Evolutionary conservation across 1,140 invertebrate species (phyloP).

Genomic region (Brachionus plicatilis): DNA sequence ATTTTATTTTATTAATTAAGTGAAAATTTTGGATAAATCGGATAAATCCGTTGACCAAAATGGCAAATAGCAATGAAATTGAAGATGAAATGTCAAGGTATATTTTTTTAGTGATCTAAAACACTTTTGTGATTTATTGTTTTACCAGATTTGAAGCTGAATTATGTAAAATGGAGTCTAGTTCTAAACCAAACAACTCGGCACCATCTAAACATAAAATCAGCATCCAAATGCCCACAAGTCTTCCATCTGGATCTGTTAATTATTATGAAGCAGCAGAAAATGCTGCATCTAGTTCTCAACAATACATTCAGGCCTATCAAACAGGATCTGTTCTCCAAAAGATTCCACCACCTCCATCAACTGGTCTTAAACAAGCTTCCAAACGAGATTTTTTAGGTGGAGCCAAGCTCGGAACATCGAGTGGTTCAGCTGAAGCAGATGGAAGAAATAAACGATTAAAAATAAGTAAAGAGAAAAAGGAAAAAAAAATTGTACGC

Average conservation of each 20-base stretch:
- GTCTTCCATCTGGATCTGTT: not conserved
- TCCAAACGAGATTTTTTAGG: not conserved
- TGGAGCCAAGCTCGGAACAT: not conserved
- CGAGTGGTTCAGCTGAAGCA: not conserved
- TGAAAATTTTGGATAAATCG: not conserved
- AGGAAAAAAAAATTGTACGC: conserved; percentile 71
- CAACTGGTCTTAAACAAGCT: not conserved
- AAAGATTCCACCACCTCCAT: not conserved
- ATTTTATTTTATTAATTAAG: not conserved
- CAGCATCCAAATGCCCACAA: conserved; percentile 34
- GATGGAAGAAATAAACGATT: not conserved
- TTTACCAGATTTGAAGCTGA: conserved; percentile 9
- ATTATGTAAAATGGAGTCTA: not conserved
- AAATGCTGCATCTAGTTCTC: not conserved
- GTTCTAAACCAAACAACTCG: not conserved
- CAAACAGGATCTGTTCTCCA: not conserved
- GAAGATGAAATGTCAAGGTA: conserved; percentile 26
- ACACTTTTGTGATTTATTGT: not conserved
- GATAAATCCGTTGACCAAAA: not conserved
- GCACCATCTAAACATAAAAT: conserved; percentile 17
- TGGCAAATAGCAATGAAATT: not conserved
- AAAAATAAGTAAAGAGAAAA: conserved; percentile 53
- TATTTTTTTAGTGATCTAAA: not conserved
- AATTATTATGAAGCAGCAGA: not conserved
- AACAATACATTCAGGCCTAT: not conserved